These are phyloP conservation scores for Chelon labrosus DNA, from an alignment of 2,797 vertebrate genomes.

Conservation along the genomic window DNA sequence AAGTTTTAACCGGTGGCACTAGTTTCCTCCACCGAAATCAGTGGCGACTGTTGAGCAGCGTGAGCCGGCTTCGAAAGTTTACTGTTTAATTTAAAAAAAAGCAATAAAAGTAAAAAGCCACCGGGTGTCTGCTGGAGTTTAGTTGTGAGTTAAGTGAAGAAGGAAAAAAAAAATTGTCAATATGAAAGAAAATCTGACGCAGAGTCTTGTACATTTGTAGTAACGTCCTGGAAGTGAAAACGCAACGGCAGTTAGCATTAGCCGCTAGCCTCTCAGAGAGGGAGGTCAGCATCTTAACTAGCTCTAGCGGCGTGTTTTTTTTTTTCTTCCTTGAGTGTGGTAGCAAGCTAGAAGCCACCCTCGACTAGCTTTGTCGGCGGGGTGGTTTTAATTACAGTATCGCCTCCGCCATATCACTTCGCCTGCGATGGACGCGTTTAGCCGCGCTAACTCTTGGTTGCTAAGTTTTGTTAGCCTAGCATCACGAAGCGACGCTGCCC, in stretches of 20 bases:
- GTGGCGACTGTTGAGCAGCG: not conserved
- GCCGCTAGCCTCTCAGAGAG: slow-evolving; percentile 28
- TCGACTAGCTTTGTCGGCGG: slow-evolving; percentile 31
- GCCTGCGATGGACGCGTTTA: slow-evolving; percentile 32
- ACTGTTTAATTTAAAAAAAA: not conserved
- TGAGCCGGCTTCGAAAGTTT: slow-evolving; percentile 47
- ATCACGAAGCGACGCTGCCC: not conserved
- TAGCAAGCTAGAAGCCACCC: slow-evolving; percentile 32
- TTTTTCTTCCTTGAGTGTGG: not conserved
- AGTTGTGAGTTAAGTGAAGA: not conserved
- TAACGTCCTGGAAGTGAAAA: not conserved
- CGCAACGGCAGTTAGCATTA: slow-evolving; percentile 51
- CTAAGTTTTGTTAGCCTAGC: slow-evolving; percentile 58
- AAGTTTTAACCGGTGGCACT: slow-evolving; percentile 54
- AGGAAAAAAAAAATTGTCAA: too few relatives aligned
- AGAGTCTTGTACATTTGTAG: slow-evolving; percentile 6
- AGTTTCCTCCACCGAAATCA: slow-evolving; percentile 11
- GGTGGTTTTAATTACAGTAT: slow-evolving; percentile 50
- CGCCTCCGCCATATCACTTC: slow-evolving; percentile 55
- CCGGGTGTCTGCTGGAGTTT: not conserved
- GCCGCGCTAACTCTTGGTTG: slow-evolving; percentile 38
- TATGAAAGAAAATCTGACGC: not conserved
- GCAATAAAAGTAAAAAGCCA: not conserved
- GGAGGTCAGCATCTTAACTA: slow-evolving; percentile 24
- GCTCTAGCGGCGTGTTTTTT: slow-evolving; percentile 10